These are phyloP conservation scores for Lacanobia wlatinum DNA, from an alignment of 2,888 invertebrate species.

Conservation along the genomic window DNA sequence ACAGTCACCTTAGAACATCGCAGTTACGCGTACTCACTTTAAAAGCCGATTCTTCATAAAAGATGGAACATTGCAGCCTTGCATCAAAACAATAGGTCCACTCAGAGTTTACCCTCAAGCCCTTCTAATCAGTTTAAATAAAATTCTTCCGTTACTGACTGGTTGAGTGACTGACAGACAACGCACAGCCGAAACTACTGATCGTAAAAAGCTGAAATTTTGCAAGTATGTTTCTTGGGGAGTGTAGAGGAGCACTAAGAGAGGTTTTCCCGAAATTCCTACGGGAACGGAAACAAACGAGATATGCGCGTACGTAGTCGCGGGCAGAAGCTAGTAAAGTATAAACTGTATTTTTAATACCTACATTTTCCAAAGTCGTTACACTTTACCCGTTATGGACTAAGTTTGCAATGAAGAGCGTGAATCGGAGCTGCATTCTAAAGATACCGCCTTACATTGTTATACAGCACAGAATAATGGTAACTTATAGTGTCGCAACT, in stretches of 20 bases:
- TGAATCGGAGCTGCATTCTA: conserved; percentile 22
- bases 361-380: conserved; percentile 22
- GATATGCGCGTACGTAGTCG: too few relatives aligned
- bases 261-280: too few relatives aligned
- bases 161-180: too few relatives aligned
- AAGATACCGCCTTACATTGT: conserved; percentile 42
- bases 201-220: too few relatives aligned
- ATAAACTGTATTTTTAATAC: not conserved
- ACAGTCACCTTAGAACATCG: not conserved
- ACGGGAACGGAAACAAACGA: too few relatives aligned
- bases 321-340: not conserved
- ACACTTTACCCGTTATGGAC: conserved; percentile 2
- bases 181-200: too few relatives aligned
- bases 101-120: not conserved
- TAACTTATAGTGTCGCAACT: conserved; percentile 29
- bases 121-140: not conserved
- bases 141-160: too few relatives aligned
- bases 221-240: too few relatives aligned
- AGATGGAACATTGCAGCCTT: not conserved
- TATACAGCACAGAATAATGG: conserved; percentile 37
- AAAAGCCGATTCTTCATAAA: not conserved
- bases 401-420: conserved; percentile 12
- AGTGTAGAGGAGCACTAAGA: too few relatives aligned
- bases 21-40: not conserved
- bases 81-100: not conserved